Percentiles rank a stretch among this genome's conserved stretches.
Evolutionary conservation across 2,113 vertebrate genomes (phyloP).

Genomic region (Piprites chloris): DNA sequence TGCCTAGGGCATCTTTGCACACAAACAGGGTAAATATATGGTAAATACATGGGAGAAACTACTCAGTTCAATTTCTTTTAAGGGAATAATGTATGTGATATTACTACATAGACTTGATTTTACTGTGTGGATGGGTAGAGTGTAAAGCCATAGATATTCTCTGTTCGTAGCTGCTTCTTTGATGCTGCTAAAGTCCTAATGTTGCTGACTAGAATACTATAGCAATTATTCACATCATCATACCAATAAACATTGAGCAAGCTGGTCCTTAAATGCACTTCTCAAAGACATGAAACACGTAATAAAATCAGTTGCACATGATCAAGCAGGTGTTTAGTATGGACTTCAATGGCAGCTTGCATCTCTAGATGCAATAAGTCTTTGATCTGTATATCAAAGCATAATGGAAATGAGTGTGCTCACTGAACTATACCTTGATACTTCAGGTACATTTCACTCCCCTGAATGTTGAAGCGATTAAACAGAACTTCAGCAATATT

Average conservation of each 20-base stretch:
- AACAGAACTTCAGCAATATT: background rate
- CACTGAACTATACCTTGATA: background rate
- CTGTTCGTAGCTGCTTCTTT: background rate
- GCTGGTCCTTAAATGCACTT: background rate
- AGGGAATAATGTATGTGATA: background rate
- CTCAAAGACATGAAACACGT: background rate
- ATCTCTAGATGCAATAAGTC: background rate
- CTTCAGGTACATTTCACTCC: background rate
- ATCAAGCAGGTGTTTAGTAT: background rate
- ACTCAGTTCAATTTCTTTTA: background rate
- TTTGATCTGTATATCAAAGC: slow-evolving; percentile 39
- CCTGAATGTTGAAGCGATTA: background rate
- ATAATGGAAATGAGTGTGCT: background rate
- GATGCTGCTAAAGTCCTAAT: background rate
- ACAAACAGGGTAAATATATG: background rate
- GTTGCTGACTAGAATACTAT: background rate
- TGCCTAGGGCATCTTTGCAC: background rate
- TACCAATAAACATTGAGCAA: background rate
- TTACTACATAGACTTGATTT: background rate
- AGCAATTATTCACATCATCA: background rate
- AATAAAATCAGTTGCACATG: background rate
- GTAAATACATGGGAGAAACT: background rate
- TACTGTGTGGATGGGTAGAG: background rate
- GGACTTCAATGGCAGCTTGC: background rate
- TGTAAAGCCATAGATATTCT: background rate